phyloP scores from a whole-genome alignment of 1,140 invertebrate species.

The Semibalanus balanoides region DNA sequence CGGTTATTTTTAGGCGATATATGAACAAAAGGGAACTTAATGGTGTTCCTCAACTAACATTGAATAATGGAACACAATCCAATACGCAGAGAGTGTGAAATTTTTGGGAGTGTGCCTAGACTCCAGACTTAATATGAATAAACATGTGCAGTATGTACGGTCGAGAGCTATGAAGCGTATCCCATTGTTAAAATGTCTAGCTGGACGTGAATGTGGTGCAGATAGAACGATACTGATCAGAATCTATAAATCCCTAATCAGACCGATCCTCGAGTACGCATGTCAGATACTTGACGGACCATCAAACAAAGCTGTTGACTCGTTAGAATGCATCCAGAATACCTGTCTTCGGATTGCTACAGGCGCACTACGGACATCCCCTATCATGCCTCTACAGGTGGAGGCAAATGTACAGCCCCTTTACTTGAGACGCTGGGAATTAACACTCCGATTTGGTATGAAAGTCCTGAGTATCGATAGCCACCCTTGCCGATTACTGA shows the following conservation, averaged over 20 bases:
- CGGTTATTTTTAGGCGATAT: background rate
- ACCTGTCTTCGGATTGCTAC: background rate
- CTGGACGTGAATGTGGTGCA: background rate
- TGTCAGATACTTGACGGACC: background rate
- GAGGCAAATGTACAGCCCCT: background rate
- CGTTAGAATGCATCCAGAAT: background rate
- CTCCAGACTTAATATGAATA: background rate
- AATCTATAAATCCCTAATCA: background rate
- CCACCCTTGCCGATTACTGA: background rate
- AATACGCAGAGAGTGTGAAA: background rate
- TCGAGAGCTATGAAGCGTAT: background rate
- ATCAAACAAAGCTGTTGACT: background rate
- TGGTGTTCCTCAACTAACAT: background rate
- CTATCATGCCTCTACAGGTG: background rate
- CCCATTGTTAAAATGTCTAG: background rate
- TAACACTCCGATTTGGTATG: background rate
- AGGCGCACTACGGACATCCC: background rate
- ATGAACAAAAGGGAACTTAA: background rate
- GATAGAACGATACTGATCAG: background rate
- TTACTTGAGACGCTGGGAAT: background rate
- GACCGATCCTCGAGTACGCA: background rate
- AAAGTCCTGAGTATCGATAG: background rate
- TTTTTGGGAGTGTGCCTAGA: background rate
- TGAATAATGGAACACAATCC: background rate
- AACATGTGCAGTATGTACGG: background rate